Base-by-base conservation (phyloP, 2,113 vertebrate genomes). In the Eleginops maclovinus region DNA sequence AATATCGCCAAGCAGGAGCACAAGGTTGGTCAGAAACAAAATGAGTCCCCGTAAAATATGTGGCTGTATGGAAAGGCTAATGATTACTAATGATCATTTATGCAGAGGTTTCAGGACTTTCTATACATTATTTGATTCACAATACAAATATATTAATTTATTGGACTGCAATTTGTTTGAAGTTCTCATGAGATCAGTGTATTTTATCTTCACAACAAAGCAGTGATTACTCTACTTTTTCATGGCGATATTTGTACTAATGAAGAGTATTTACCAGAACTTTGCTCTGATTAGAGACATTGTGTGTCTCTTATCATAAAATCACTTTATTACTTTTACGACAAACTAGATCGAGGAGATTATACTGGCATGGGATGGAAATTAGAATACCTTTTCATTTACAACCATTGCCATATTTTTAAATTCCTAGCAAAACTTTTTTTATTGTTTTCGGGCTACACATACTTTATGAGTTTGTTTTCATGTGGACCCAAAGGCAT, bases 1-100 rank as follows among this genome's bases (percentile, higher is more conserved):
- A 96, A 99, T 92, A 99, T 99, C 70, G 96, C 93, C 93, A 97
- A 96, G 84, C 90, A 94, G 72, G 94, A 96, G 77, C 96, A 96
- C 72, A 97, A 97, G 97, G 98, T 99, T 83, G 85, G 10, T 49
- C 50, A 36, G 3, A 41, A n/a, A 11, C 3, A 28, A 22, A 60
- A n/a, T 31, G 4, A 9, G 19, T 19, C 5, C 26, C 17, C 31
- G 44, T 44, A 28, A 70, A 55, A 40, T 13, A 51, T 41, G 49
- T 15, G 13, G n/a, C 9, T 11, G 40, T 15, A 17, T 17, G 15
- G 28, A 17, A 47, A 9, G 31, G 49, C 50, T 46, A 19, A 5
- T 22, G 22, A 70, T 66, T 40, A 31, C 17, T 47, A 49, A 24
- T 17, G n/a, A n/a, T n/a, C n/a, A n/a, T n/a, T n/a, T n/a, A n/a